phyloP scores from a whole-genome alignment of 2,113 vertebrate genomes.

The Alectura lathami region DNA sequence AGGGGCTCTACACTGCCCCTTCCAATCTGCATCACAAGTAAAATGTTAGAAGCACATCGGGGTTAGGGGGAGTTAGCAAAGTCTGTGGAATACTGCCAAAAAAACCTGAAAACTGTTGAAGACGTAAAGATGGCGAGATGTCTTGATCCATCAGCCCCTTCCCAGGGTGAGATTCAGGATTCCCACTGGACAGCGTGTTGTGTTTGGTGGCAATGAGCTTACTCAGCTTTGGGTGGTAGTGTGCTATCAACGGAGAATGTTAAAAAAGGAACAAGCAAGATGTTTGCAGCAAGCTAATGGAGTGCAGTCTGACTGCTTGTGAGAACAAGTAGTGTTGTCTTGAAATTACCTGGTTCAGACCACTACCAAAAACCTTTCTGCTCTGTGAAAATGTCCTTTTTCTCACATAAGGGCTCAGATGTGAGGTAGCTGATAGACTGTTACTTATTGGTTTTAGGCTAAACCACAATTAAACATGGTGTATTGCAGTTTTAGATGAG shows the following conservation, averaged over 20 bases:
- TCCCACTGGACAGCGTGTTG: neutral
- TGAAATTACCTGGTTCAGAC: neutral
- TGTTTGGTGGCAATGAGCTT: neutral
- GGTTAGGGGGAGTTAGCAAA: neutral
- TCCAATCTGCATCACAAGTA: neutral
- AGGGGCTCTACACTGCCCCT: neutral
- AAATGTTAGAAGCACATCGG: neutral
- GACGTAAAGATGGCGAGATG: neutral
- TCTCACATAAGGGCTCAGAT: neutral
- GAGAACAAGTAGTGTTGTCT: neutral
- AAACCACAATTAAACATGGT: neutral
- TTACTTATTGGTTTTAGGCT: neutral
- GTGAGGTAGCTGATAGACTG: neutral
- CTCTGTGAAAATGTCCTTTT: neutral
- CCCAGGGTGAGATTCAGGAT: neutral
- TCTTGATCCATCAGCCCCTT: neutral
- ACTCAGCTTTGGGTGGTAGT: neutral
- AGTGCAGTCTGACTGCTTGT: neutral
- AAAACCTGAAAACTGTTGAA: neutral
- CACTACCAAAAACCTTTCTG: neutral
- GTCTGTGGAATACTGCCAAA: neutral
- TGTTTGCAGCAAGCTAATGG: fast-evolving
- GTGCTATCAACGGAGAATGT: neutral
- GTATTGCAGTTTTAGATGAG: conserved; percentile 3
- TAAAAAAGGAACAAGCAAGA: neutral